A percentile compares a stretch with the other conserved stretches of the same genome.
phyloP scores from a whole-genome alignment of 2,888 invertebrate genomes.

The Macrosiphum euphorbiae region DNA sequence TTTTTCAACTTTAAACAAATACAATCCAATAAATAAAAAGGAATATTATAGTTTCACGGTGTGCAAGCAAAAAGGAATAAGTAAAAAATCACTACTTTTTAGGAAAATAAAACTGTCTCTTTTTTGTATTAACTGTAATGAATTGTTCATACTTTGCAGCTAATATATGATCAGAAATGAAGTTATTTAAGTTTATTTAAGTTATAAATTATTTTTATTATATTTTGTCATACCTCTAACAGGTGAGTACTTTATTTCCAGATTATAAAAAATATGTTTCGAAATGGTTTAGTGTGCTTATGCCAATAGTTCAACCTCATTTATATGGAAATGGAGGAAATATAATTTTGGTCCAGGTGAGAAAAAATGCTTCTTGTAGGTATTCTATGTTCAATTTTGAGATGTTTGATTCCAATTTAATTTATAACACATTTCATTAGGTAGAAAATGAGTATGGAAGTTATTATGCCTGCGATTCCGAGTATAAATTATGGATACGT shows the following conservation, averaged over 20 bases:
- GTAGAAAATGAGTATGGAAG: conserved; percentile 96
- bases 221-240: background rate
- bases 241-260: conserved; percentile 66
- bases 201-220: background rate
- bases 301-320: conserved; percentile 72
- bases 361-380: background rate
- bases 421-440: conserved; percentile 69
- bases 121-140: background rate
- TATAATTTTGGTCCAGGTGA: conserved; percentile 86
- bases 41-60: background rate
- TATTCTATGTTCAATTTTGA: background rate
- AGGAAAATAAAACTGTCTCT: background rate
- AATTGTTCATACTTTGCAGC: background rate
- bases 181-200: too few species aligned
- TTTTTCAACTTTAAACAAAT: background rate
- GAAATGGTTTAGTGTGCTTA: conserved; percentile 72
- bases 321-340: conserved; percentile 85
- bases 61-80: background rate
- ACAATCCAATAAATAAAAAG: background rate
- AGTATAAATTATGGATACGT: conserved; percentile 78
- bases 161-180: background rate
- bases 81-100: background rate
- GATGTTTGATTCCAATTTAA: background rate
- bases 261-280: conserved; percentile 70
- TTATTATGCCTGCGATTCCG: conserved; percentile 79